Evolutionary conservation across 1,140 invertebrate genomes (phyloP), one percentile per base, ranked within the genome.

Genomic region (Mamestra configurata): DNA sequence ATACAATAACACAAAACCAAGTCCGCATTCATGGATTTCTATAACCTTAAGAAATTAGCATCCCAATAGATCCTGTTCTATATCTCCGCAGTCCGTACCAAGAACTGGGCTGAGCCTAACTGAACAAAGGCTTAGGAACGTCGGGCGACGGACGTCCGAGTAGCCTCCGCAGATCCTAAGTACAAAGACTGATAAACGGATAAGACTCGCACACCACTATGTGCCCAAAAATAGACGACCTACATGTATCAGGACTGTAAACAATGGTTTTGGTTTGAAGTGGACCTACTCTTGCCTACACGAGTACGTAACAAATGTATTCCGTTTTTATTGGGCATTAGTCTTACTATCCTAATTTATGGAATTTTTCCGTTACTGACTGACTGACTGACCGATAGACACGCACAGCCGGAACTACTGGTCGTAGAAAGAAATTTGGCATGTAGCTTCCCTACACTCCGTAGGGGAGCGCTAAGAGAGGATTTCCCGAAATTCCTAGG

Each of bases 131-230:
- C 68, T 71, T 71, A 71, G 68, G 59, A 11, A 27, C 68, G 46
- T 71, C 24, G 46, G 68, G 31, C 49, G 49, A 35, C 43, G 40
- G 37, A 46, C 46, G 7, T 71, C 27, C 46, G 31, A 31, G 22
- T 51, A 71, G 31, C 51, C 37, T 73, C 71, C 27, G 31, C 37
- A 57, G 35, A 73, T 37, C 51, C 71, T 22, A 73, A 73, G 43
- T 43, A 73, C 53, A 73, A 73, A 73, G 53, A 43, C 71, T 43
- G 35, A 37, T 73, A 73, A 73, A 73, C 35, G 71, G 71, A 57
- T 59, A 73, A 73, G 37, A 57, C 46, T 57, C 53, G 6, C 40
- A 46, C 66, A 31, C 22, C 10, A 27, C 40, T 51, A 27, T 70
- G 24, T 49, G 22, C 8, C 13, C 35, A 18, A 64, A 64, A 64